Evolutionary conservation across 2,797 vertebrate species (phyloP).

Genomic region (Girardinus metallicus): DNA sequence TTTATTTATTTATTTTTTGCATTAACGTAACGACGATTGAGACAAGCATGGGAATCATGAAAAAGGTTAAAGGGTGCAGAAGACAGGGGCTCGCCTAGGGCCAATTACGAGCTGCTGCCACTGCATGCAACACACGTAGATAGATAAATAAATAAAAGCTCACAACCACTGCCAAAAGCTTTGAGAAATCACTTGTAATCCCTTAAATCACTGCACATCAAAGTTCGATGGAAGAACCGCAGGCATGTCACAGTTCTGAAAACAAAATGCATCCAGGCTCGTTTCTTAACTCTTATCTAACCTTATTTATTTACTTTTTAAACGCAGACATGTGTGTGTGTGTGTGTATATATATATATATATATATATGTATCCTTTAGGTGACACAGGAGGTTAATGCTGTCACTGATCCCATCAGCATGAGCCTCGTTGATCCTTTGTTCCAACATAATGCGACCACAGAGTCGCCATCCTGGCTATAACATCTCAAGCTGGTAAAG

Average conservation of each 20-base stretch:
- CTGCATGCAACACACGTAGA: background rate
- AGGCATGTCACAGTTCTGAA: slow-evolving; percentile 34
- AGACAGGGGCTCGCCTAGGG: background rate
- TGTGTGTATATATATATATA: background rate
- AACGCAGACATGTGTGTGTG: background rate
- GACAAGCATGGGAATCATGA: background rate
- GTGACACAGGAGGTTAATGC: slow-evolving; percentile 16
- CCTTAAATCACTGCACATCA: slow-evolving; percentile 62
- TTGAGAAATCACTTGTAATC: slow-evolving; percentile 65
- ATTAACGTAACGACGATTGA: background rate
- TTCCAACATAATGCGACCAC: slow-evolving; percentile 40
- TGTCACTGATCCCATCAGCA: slow-evolving; percentile 32
- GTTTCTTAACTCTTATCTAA: slow-evolving; percentile 6
- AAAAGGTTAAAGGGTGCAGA: background rate
- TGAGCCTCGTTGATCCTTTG: slow-evolving; percentile 30
- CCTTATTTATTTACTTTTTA: background rate
- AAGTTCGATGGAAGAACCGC: slow-evolving; percentile 59
- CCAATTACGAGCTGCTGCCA: background rate
- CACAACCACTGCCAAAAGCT: slow-evolving; percentile 49
- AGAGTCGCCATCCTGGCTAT: slow-evolving; percentile 20
- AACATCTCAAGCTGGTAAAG: slow-evolving; percentile 38
- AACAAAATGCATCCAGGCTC: slow-evolving; percentile 32
- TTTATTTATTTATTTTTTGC: too few species aligned
- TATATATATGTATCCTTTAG: background rate
- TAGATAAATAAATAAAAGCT: slow-evolving; percentile 35